These are phyloP conservation scores for Jordanella pulchra DNA, from an alignment of 2,797 vertebrate species.

Conservation along the genomic window DNA sequence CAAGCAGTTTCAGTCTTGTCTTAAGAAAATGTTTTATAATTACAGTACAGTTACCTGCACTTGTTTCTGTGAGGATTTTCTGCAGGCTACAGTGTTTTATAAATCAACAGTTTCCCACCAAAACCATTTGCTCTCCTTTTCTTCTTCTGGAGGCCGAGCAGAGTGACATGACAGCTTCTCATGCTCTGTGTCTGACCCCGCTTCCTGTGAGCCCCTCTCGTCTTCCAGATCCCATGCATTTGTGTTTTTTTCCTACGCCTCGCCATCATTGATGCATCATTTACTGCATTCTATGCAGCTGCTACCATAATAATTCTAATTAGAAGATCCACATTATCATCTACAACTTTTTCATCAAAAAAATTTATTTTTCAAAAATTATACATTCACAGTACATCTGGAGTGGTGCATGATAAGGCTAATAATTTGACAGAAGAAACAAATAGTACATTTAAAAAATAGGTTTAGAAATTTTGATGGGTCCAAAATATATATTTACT, in stretches of 20 bases:
- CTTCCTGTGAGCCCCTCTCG: slow-evolving; percentile 51
- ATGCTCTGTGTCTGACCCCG: slow-evolving; percentile 61
- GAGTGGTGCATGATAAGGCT: too few relatives aligned
- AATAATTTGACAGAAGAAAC: too few relatives aligned
- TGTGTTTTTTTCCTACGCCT: slow-evolving; percentile 27
- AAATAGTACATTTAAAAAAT: too few relatives aligned
- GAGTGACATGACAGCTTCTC: slow-evolving; percentile 71
- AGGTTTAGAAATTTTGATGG: too few relatives aligned
- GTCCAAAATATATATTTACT: too few relatives aligned
- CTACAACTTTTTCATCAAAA: too few relatives aligned
- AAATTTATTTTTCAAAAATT: too few relatives aligned
- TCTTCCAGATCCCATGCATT: slow-evolving; percentile 39
- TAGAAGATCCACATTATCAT: too few relatives aligned
- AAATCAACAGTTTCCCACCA: slow-evolving; percentile 32
- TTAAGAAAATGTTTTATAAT: not conserved
- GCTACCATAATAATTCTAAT: not conserved
- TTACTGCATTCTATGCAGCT: not conserved
- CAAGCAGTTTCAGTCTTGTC: not conserved
- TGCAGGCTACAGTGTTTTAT: slow-evolving; percentile 5
- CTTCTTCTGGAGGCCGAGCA: slow-evolving; percentile 20
- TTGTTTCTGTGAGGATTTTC: slow-evolving; percentile 6
- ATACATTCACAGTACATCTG: too few relatives aligned
- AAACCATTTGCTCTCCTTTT: not conserved
- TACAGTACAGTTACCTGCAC: not conserved
- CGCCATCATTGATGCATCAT: not conserved